phyloP scores from a whole-genome alignment of 2,113 vertebrate species.

The Upupa epops region DNA sequence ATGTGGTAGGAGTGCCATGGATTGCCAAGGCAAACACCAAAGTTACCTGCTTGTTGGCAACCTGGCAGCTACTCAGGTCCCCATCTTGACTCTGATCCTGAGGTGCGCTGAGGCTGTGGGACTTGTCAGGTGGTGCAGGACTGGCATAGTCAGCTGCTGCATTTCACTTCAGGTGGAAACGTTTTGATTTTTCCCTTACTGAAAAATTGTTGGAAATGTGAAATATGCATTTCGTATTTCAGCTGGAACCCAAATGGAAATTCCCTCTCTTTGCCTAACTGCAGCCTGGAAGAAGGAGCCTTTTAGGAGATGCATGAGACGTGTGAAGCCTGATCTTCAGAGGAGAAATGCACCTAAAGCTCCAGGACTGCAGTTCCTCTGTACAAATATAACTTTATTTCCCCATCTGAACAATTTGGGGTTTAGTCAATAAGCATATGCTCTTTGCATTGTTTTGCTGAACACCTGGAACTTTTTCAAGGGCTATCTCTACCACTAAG shows the following conservation, averaged over 20 bases:
- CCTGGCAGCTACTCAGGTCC: not conserved
- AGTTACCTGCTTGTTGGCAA: not conserved
- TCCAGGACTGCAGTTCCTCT: not conserved
- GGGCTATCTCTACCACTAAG: not conserved
- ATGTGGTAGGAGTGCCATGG: not conserved
- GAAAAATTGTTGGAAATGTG: not conserved
- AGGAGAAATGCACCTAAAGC: not conserved
- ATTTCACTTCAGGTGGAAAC: not conserved
- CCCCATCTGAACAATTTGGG: not conserved
- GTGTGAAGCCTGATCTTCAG: not conserved
- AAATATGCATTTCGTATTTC: not conserved
- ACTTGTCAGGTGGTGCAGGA: not conserved
- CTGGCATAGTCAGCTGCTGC: not conserved
- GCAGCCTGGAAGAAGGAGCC: not conserved
- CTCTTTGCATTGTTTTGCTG: not conserved
- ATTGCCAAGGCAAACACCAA: not conserved
- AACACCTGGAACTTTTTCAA: slow-evolving; percentile 20
- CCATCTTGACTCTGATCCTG: not conserved
- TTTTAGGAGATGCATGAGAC: not conserved
- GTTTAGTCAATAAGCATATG: not conserved
- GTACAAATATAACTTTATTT: not conserved
- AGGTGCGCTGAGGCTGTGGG: not conserved
- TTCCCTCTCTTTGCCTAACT: not conserved
- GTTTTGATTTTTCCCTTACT: not conserved
- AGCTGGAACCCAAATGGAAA: not conserved